phyloP scores from a whole-genome alignment of 2,113 vertebrate genomes.

The Danionella cerebrum region DNA sequence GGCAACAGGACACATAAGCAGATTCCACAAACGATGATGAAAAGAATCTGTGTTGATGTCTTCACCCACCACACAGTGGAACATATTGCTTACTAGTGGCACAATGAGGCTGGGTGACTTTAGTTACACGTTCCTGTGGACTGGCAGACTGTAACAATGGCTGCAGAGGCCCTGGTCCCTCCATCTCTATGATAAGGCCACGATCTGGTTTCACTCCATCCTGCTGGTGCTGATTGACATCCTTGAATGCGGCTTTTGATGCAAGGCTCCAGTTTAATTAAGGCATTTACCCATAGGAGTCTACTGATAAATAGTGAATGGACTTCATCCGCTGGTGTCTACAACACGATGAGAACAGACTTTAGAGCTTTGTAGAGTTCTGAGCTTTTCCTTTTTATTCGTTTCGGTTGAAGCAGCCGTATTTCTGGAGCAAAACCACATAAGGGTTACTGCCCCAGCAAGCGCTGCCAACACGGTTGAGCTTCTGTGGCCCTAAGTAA shows the following conservation, averaged over 20 bases:
- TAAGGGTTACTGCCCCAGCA: neutral
- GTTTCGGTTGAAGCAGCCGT: neutral
- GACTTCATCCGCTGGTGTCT: slow-evolving; percentile 81
- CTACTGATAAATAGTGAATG: slow-evolving; percentile 78
- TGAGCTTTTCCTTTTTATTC: neutral
- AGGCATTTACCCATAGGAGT: slow-evolving; percentile 77
- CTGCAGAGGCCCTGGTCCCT: slow-evolving; percentile 70
- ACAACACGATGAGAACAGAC: slow-evolving; percentile 58
- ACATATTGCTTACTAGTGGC: slow-evolving; percentile 86
- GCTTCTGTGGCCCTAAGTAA: slow-evolving; percentile 38
- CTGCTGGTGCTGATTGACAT: slow-evolving; percentile 74
- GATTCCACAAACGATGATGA: slow-evolving; percentile 74
- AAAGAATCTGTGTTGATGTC: slow-evolving; percentile 85
- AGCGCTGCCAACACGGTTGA: slow-evolving; percentile 21
- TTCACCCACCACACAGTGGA: slow-evolving; percentile 75
- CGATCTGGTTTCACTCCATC: slow-evolving; percentile 80
- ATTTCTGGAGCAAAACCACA: neutral
- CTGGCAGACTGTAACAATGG: slow-evolving; percentile 83
- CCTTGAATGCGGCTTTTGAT: slow-evolving; percentile 84
- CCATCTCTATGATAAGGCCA: slow-evolving; percentile 65
- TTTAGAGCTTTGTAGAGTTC: slow-evolving; percentile 67
- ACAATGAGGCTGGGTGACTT: slow-evolving; percentile 79
- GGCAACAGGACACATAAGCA: neutral
- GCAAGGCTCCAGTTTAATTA: slow-evolving; percentile 83
- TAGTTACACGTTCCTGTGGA: slow-evolving; percentile 86